These are phyloP conservation scores for Eulemur rufifrons DNA, from an alignment of 2,113 vertebrate species.

Conservation along the genomic window DNA sequence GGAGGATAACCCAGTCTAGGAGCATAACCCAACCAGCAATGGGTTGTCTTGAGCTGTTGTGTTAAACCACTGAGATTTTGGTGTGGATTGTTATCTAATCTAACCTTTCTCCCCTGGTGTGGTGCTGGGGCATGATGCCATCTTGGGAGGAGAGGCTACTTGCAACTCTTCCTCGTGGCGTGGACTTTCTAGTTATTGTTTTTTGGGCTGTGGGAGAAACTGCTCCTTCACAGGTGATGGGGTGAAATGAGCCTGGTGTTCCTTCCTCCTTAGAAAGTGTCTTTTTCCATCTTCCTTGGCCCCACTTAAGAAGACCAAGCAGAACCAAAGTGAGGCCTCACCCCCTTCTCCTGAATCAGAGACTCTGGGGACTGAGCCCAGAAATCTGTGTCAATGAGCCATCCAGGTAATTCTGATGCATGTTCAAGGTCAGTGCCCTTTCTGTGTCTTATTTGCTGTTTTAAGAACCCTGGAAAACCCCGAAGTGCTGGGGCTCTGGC, in stretches of 20 bases:
- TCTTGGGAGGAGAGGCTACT: background rate
- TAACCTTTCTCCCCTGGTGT: background rate
- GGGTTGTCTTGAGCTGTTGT: no score
- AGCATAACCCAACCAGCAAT: background rate
- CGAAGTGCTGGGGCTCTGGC: rapidly evolving
- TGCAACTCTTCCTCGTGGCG: background rate
- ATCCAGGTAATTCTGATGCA: rapidly evolving
- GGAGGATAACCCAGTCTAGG: background rate
- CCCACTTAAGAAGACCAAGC: background rate
- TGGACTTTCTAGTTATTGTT: background rate
- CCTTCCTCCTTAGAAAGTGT: background rate
- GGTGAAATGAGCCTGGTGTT: background rate
- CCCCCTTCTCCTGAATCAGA: background rate
- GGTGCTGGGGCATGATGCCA: rapidly evolving
- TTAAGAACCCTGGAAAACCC: background rate
- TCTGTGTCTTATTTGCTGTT: background rate
- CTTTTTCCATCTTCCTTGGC: background rate
- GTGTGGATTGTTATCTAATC: background rate
- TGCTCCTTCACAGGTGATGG: background rate
- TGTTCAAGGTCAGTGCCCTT: background rate
- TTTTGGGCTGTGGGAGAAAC: background rate
- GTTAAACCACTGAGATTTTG: background rate
- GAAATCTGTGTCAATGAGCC: background rate
- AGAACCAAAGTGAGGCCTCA: background rate
- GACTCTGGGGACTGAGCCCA: no score